Conservation (phyloP, 2,888 invertebrate genomes). For the Branchellion lobata region DNA sequence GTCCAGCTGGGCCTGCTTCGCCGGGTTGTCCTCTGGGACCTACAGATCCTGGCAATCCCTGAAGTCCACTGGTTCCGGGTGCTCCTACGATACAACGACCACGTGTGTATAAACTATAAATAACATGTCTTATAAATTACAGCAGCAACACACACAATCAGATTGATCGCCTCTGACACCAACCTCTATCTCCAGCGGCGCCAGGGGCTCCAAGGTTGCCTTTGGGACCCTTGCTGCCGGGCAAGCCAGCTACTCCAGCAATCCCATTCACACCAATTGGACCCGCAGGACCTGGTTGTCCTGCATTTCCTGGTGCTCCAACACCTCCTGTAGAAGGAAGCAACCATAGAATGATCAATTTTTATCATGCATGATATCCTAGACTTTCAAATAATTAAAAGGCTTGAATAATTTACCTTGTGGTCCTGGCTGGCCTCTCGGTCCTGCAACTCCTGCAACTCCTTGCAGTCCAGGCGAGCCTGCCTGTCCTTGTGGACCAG, state of each 20-base stretch:
- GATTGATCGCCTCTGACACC: no score
- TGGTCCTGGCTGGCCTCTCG: not conserved
- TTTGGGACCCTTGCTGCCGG: not conserved
- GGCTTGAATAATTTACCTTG: no score
- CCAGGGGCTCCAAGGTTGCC: slow-evolving; percentile 11
- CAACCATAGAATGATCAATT: not conserved
- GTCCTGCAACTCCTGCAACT: not conserved
- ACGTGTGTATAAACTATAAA: no score
- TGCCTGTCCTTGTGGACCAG: slow-evolving; percentile 12
- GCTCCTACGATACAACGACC: no score
- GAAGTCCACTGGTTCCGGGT: not conserved
- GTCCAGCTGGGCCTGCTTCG: not conserved
- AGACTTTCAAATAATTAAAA: no score
- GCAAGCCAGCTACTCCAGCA: slow-evolving; percentile 40
- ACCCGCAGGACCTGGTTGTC: slow-evolving; percentile 43
- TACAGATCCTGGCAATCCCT: slow-evolving; percentile 2
- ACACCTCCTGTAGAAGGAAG: not conserved
- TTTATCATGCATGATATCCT: no score
- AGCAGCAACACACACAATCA: no score
- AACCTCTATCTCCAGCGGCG: slow-evolving; percentile 6
- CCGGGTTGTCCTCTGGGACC: slow-evolving; percentile 15
- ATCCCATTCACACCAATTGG: slow-evolving; percentile 41
- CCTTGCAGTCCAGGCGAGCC: not conserved
- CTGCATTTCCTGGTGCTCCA: slow-evolving; percentile 12
- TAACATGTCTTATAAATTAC: no score